Evolutionary conservation across 2,888 invertebrate species (phyloP), one percentile per base, ranked within the genome.

Genomic region (Nemotelus nigrinus): DNA sequence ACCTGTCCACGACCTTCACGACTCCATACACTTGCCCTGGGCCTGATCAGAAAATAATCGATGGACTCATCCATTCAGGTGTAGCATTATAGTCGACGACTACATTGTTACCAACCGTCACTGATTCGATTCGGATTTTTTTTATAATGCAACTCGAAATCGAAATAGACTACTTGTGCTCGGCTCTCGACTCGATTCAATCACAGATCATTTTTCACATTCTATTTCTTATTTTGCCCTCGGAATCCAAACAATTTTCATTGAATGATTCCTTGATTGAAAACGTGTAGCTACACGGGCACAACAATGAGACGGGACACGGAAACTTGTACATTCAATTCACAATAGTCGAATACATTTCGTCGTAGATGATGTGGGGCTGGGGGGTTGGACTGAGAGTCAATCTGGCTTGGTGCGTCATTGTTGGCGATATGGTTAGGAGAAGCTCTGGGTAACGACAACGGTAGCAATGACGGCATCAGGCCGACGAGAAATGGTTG

Each of bases 161-260:
- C 25, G 10, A 58, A 58, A 58, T 58, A 58, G 8, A 58, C 58
- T 58, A 7, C 58, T n/a, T 58, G 25, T 58, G 25, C 25, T 25
- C 1, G 25, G 25, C 25, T 25, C 25, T 25, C 25, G 25, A n/a
- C 58, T 58, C n/a, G 4, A 58, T 58, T 58, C 58, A 58, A 58
- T 58, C 58, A 58, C 8, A 58, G 58, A 58, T 58, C 58, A 58
- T 58, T 58, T 58, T 58, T 58, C 58, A 58, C 10, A n/a, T 58
- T 58, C 58, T 7, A 58, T 58, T 58, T 58, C 58, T 58, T 58
- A 58, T 58, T 58, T 58, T 58, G 8, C 25, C 58, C 58, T n/a
- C 8, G 60, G 60, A 60, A 60, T 60, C 60, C 60, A 60, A 39
- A 60, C 60, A 60, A 39, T 60, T 60, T 60, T 39, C 41, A 39